Base-by-base conservation (phyloP, 2,888 invertebrate genomes). In the Siphlonurus alternatus region DNA sequence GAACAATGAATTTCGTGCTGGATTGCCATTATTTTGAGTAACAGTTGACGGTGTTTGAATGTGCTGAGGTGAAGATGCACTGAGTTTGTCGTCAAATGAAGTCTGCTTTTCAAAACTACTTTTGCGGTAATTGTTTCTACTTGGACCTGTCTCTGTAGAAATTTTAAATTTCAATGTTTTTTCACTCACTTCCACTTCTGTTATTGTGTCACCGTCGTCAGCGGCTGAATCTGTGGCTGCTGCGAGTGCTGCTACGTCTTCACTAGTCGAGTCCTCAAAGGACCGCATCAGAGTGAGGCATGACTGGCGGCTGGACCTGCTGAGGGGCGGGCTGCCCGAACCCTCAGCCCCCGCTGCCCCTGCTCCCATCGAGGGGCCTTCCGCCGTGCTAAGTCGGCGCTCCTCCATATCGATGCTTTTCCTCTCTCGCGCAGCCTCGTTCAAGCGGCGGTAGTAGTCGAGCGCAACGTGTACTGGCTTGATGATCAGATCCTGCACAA, bases 151-250 rank as follows among this genome's bases (percentile, higher is more conserved):
- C 71, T 87, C 87, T 1, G 87, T 87, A 51, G 86, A 85, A 68
- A 87, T 87, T 73, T 87, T 87, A 72, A 87, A 87, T 72, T 87
- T 87, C 53, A 87, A 79, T 1, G 87, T 82, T 72, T 85, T 85
- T 72, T 88, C 88, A 66, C 86, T 80, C 25, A 81, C 79, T 71
- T 80, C 86, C 67, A 86, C 83, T 74, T 86, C 86, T 59, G 85
- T 86, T 74, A 86, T 86, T 24, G 85, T 86, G 61, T 84, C 86
- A n/a, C 68, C 69, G 1, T 69, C 70, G 53, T 69, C 71, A 7
- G 69, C 69, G 2, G 68, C 69, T 5, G 69, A 67, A 23, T 67
- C 63, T 5, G 15, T 38, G 38, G 38, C 56, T 19, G 23, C 24
- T 25, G 53, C n/a, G 38, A 61, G 64, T 20, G 38, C 20, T 10